Conservation (phyloP, 2,113 vertebrate species). For the Serranochromis macrocephalus region DNA sequence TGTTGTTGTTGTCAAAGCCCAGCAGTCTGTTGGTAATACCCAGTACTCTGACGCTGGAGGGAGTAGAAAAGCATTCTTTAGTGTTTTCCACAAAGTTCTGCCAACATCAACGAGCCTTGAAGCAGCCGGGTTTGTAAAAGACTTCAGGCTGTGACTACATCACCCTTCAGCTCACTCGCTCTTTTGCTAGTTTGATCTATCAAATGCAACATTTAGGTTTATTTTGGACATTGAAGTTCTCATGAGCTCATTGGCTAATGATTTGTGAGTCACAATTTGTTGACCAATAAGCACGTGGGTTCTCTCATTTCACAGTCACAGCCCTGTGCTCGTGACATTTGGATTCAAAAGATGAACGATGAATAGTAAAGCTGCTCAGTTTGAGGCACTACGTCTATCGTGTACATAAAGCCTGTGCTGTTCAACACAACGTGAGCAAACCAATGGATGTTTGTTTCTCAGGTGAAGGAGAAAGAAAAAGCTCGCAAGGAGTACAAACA, state of each 20-base stretch:
- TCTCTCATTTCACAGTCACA: neutral
- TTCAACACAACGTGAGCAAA: neutral
- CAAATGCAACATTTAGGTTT: neutral
- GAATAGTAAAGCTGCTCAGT: neutral
- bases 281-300: neutral
- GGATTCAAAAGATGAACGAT: neutral
- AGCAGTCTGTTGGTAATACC: neutral
- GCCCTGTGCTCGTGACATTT: neutral
- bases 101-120: neutral
- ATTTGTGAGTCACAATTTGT: neutral
- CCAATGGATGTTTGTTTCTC: neutral
- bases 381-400: accelerated
- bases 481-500: constrained; percentile 76
- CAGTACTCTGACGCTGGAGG: accelerated
- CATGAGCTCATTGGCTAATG: neutral
- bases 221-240: neutral
- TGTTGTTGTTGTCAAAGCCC: neutral
- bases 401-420: neutral
- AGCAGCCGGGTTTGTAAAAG: neutral
- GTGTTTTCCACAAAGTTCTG: neutral
- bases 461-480: constrained; percentile 83
- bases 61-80: neutral
- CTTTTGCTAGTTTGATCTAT: neutral
- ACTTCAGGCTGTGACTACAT: neutral
- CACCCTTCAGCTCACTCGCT: neutral